These are phyloP conservation scores for Sterna hirundo DNA, from an alignment of 2,113 vertebrate genomes.

Conservation along the genomic window DNA sequence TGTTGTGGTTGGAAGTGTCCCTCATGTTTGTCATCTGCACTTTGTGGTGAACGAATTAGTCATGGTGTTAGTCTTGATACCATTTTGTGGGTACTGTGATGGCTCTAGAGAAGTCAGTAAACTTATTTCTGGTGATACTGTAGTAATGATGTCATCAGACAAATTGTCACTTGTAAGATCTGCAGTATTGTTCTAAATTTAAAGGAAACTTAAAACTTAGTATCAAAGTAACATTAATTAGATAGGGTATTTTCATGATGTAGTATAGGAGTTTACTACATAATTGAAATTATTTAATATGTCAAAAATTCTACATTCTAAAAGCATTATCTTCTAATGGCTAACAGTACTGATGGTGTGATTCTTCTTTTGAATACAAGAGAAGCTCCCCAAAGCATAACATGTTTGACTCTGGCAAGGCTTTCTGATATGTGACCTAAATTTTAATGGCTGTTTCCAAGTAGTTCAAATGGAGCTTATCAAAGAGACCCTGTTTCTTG, in stretches of 20 bases:
- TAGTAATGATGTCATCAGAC: neutral
- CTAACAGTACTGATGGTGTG: neutral
- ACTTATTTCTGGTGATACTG: neutral
- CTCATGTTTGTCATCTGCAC: neutral
- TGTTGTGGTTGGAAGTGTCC: neutral
- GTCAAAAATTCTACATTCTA: neutral
- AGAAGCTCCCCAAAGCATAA: neutral
- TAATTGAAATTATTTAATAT: neutral
- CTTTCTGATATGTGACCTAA: neutral
- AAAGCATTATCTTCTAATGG: neutral
- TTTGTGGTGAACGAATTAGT: neutral
- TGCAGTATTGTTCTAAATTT: neutral
- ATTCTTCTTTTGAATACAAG: neutral
- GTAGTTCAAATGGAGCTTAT: neutral
- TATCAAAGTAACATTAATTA: neutral
- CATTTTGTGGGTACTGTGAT: neutral
- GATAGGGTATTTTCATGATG: neutral
- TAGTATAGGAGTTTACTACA: neutral
- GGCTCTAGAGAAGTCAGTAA: neutral
- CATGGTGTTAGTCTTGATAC: neutral
- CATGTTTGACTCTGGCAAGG: neutral
- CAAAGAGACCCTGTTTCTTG: neutral
- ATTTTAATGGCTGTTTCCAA: neutral
- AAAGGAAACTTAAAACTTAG: neutral
- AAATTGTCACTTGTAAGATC: neutral